Evolutionary conservation across 2,113 vertebrate genomes (phyloP).

Genomic region (Ceratotherium simum): DNA sequence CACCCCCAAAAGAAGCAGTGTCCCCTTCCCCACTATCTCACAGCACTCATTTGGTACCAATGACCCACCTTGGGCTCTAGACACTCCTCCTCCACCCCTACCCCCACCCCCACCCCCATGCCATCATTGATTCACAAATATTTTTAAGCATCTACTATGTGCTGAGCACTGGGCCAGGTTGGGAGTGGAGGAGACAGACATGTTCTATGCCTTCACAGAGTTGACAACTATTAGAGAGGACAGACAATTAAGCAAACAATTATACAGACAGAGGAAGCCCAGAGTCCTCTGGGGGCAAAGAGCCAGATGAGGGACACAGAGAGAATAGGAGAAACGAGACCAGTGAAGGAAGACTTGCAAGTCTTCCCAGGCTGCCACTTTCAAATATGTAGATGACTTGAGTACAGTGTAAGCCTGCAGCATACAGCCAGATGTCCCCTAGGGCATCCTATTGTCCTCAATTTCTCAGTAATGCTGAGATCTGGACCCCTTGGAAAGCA

Average conservation of each 20-base stretch:
- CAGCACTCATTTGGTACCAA: background rate
- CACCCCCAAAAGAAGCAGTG: background rate
- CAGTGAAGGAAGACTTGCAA: background rate
- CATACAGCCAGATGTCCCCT: background rate
- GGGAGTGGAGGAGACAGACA: background rate
- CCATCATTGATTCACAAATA: background rate
- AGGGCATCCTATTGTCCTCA: conserved; percentile 6
- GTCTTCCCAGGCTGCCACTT: conserved; percentile 14
- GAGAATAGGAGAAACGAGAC: background rate
- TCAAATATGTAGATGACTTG: background rate
- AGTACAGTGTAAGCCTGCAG: background rate
- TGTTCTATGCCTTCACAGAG: background rate
- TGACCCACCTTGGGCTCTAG: background rate
- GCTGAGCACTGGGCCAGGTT: background rate
- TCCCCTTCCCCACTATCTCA: background rate
- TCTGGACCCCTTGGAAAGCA: background rate
- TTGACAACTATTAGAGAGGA: conserved; percentile 31
- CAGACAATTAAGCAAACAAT: conserved; percentile 10
- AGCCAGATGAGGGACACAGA: background rate
- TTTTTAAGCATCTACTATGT: background rate
- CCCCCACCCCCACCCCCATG: background rate
- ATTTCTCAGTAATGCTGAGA: background rate
- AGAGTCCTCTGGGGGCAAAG: background rate
- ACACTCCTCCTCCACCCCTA: background rate
- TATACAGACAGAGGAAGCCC: background rate